These are phyloP conservation scores for Chiroxiphia lanceolata DNA, from an alignment of 2,797 vertebrate genomes.

Conservation along the genomic window DNA sequence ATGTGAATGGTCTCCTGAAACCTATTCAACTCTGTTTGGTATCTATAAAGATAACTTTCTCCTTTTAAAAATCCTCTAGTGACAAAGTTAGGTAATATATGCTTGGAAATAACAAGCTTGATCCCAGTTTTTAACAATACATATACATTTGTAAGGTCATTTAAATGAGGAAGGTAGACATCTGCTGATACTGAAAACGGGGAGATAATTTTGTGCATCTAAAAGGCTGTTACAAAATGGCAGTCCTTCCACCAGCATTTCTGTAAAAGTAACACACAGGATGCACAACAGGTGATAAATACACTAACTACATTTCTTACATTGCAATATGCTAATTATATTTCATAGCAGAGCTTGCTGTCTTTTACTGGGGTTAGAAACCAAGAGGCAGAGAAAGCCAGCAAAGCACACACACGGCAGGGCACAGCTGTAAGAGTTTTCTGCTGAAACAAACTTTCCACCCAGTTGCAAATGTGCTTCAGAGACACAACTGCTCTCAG, in stretches of 20 bases:
- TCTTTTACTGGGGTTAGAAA: not conserved
- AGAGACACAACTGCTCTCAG: not conserved
- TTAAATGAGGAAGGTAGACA: not conserved
- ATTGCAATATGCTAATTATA: not conserved
- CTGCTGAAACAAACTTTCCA: constrained; percentile 26
- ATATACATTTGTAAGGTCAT: not conserved
- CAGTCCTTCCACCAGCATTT: not conserved
- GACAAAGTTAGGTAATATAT: fast-evolving
- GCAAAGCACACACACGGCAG: not conserved
- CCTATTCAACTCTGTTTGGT: not conserved
- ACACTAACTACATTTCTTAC: not conserved
- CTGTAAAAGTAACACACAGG: not conserved
- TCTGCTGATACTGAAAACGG: not conserved
- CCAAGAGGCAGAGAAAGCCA: not conserved
- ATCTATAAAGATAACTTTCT: not conserved
- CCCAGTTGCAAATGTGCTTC: not conserved
- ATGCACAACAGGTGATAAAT: fast-evolving
- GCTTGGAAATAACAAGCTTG: not conserved
- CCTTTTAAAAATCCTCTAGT: not conserved
- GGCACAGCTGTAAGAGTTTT: not conserved
- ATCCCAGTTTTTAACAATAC: not conserved
- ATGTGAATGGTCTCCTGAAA: not conserved
- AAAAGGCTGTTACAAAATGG: not conserved
- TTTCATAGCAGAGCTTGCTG: not conserved
- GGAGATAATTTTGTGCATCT: not conserved